Conservation (phyloP, 1,140 invertebrate genomes). For the Eciton burchellii region DNA sequence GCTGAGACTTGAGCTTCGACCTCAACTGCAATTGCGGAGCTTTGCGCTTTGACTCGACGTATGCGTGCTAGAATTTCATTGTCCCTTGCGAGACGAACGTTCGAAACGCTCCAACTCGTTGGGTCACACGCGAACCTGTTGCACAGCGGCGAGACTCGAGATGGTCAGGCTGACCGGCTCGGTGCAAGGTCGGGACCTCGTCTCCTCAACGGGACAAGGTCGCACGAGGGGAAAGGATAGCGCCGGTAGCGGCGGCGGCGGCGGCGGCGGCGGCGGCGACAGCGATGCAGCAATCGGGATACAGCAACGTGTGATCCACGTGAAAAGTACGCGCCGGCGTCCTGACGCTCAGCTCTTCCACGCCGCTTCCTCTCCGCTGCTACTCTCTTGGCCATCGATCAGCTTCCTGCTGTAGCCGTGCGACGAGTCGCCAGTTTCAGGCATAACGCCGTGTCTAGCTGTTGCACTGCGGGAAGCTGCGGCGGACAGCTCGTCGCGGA, state of each 20-base stretch:
- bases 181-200: conserved; percentile 52
- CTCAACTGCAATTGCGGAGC: too few relatives aligned
- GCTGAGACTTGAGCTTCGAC: conserved; percentile 8
- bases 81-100: too few relatives aligned
- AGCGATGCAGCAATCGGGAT: conserved; percentile 3
- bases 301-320: conserved; percentile 67
- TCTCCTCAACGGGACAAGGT: conserved; percentile 53
- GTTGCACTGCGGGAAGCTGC: conserved; percentile 42
- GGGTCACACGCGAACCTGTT: conserved; percentile 31
- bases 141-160: conserved; percentile 9
- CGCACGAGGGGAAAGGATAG: conserved; percentile 24
- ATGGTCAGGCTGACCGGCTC: conserved; percentile 2
- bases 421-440: conserved; percentile 71
- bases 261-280: too few relatives aligned
- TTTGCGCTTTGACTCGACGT: too few relatives aligned
- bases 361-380: conserved; percentile 63
- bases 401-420: conserved; percentile 67
- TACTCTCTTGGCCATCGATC: conserved; percentile 76
- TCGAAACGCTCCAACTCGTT: too few relatives aligned
- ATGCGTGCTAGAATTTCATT: too few relatives aligned
- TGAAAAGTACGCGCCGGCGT: conserved; percentile 77
- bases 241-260: too few relatives aligned
- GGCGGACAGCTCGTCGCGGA: background rate
- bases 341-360: conserved; percentile 59
- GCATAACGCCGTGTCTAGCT: conserved; percentile 70